Conservation (phyloP, 2,888 invertebrate species). For the Camptogramma bilineatum region DNA sequence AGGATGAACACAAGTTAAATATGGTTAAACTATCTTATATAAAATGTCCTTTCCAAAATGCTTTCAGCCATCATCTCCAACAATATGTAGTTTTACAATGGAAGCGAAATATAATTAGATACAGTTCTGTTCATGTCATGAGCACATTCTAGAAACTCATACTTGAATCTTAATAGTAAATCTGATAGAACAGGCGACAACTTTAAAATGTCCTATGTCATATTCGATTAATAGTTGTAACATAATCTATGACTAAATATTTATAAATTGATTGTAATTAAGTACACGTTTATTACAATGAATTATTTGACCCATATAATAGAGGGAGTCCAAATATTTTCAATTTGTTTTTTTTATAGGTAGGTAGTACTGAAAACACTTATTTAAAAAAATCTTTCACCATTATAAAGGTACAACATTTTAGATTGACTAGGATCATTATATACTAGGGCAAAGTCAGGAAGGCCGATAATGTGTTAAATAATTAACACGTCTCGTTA, state of each 20-base stretch:
- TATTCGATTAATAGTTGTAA: not conserved
- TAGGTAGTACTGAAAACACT: no score
- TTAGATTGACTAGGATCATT: no score
- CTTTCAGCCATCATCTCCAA: not conserved
- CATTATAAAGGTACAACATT: no score
- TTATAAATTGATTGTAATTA: no score
- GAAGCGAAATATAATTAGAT: conserved; percentile 11
- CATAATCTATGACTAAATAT: no score
- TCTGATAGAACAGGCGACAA: not conserved
- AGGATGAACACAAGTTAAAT: not conserved
- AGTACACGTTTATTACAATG: not conserved
- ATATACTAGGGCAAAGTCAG: no score
- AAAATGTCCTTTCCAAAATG: not conserved
- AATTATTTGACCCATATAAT: no score
- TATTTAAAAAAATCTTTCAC: no score
- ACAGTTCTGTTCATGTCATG: conserved; percentile 10
- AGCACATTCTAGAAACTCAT: conserved; percentile 1
- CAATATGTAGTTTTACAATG: not conserved
- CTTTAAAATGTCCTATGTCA: not conserved
- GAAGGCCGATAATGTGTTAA: no score
- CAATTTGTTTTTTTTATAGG: no score
- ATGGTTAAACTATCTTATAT: not conserved
- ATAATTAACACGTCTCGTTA: no score
- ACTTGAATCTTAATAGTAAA: conserved; percentile 3
- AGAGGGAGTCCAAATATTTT: no score